phyloP scores from a whole-genome alignment of 1,140 invertebrate genomes.

The Ceratitis capitata region DNA sequence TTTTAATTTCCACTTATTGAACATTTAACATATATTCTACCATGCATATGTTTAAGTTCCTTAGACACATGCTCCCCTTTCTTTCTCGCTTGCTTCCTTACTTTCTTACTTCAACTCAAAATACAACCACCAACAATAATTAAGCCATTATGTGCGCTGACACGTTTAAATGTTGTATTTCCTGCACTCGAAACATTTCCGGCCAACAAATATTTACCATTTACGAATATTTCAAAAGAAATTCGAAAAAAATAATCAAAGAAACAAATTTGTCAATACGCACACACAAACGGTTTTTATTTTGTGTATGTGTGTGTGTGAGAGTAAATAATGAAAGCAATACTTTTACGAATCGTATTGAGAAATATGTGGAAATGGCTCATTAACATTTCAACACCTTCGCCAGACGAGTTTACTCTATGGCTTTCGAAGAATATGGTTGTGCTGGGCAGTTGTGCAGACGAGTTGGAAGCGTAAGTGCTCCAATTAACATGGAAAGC shows the following conservation, averaged over 20 bases:
- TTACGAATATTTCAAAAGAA: background rate
- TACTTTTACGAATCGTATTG: background rate
- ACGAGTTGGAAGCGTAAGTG: background rate
- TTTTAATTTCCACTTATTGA: too few species aligned
- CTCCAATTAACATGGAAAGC: conserved; percentile 34
- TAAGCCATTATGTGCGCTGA: background rate
- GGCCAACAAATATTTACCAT: conserved; percentile 21
- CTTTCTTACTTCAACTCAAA: too few species aligned
- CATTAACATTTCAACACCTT: conserved; percentile 21
- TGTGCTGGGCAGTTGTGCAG: background rate
- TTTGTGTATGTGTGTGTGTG: too few species aligned
- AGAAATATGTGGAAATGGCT: background rate
- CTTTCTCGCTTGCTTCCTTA: background rate
- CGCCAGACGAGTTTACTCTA: background rate
- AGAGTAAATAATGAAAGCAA: background rate
- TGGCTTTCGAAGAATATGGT: background rate
- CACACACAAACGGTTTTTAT: background rate
- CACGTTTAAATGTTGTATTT: conserved; percentile 8
- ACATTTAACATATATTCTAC: too few species aligned
- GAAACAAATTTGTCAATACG: conserved; percentile 30
- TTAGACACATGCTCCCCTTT: background rate
- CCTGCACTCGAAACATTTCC: conserved; percentile 29
- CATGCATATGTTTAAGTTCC: background rate
- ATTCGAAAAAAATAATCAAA: background rate
- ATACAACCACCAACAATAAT: background rate